Base-by-base conservation (phyloP, 2,113 vertebrate genomes). In the Nannospalax galili region DNA sequence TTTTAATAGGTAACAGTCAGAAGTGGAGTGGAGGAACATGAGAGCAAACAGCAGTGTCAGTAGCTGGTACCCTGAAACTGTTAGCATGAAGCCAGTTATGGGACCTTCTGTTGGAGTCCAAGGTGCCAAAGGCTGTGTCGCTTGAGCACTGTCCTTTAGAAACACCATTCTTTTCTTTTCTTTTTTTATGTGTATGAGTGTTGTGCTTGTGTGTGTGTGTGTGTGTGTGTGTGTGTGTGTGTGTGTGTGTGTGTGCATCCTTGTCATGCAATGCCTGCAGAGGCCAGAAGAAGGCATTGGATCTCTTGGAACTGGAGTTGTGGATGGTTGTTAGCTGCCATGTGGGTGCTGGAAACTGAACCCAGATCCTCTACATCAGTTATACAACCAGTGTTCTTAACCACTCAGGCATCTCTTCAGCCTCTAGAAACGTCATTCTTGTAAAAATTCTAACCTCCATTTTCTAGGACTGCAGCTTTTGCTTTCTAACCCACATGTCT, bases 1-100 rank as follows among this genome's bases (percentile, higher is more conserved):
- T 96, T 98, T 98, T 98, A 97, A 97, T 96, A 96, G 97, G 65
- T 97, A 96, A 95, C 95, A 89, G 95, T 96, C 96, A 93, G 93
- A 97, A 96, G 37, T 11, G 0, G 81, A 96, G 80, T 80, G 81
- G 48, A 40, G 65, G 88, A 86, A 62, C 88, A 95, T 95, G 95
- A 98, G 94, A 84, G 93, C 56, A 19, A 52, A 96, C 91, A 70
- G 40, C 80, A 88, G 67, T 82, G 92, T 62, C 79, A 90, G 92
- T 89, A 40, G 70, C 81, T 40, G 64, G 48, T 70, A 6, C 79
- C 65, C 84, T 80, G 90, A 75, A 93, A 72, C 92, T 65, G 69
- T 91, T 95, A 97, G 95, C 75, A 74, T 20, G 0, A 85, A 92
- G 91, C 35, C 7, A 1, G 30, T 88, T 58, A 35, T 91, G 92